These are phyloP conservation scores for Phalera bucephala DNA, from an alignment of 2,888 invertebrate genomes.

Conservation along the genomic window DNA sequence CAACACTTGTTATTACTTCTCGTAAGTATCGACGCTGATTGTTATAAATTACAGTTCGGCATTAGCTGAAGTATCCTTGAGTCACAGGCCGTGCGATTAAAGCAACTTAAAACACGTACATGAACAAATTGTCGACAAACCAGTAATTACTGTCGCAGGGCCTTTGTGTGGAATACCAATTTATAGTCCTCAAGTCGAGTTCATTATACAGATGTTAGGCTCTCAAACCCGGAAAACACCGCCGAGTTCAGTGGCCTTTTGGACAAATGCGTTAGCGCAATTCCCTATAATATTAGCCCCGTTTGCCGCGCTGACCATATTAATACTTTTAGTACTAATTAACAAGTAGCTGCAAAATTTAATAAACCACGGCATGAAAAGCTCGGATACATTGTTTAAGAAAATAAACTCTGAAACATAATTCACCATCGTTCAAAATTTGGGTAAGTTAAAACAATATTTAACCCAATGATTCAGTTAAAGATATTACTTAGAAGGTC, in stretches of 20 bases:
- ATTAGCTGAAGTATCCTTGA: conserved; percentile 48
- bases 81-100: conserved; percentile 45
- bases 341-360: too few species aligned
- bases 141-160: conserved; percentile 57
- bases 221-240: conserved; percentile 33
- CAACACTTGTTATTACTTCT: conserved; percentile 35
- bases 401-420: too few species aligned
- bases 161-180: conserved; percentile 61
- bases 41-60: conserved; percentile 52
- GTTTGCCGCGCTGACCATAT: conserved; percentile 5
- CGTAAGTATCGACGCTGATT: conserved; percentile 35
- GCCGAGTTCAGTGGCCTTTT: conserved; percentile 34
- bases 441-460: too few species aligned
- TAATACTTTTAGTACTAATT: too few species aligned
- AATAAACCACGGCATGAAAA: too few species aligned
- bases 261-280: conserved; percentile 28
- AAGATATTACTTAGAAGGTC: too few species aligned
- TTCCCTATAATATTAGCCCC: conserved; percentile 6
- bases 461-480: too few species aligned
- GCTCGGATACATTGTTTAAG: too few species aligned
- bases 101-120: conserved; percentile 51
- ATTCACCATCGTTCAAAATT: too few species aligned
- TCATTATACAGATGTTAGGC: conserved; percentile 31
- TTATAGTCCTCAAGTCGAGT: conserved; percentile 41
- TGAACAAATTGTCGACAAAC: conserved; percentile 48